phyloP scores from a whole-genome alignment of 2,797 vertebrate species.

The Mus spretus region DNA sequence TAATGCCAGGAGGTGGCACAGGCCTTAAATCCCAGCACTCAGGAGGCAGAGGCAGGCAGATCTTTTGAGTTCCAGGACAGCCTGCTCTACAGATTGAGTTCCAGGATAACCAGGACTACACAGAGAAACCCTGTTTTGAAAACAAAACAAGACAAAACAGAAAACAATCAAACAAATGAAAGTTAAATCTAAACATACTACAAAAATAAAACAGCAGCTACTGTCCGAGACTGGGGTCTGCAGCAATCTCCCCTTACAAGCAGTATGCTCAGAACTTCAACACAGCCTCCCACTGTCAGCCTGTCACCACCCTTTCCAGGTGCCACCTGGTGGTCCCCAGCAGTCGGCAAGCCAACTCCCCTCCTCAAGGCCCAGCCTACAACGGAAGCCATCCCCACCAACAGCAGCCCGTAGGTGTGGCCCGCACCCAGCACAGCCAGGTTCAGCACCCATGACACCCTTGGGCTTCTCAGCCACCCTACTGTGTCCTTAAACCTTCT shows the following conservation, averaged over 20 bases:
- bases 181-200: background rate
- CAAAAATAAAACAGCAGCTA: conserved; percentile 44
- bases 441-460: fast-evolving
- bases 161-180: background rate
- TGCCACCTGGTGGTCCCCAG: background rate
- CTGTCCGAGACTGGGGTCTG: conserved; percentile 15
- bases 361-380: background rate
- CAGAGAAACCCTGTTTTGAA: background rate
- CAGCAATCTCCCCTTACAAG: background rate
- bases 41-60: background rate
- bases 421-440: fast-evolving
- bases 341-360: background rate
- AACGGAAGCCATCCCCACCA: conserved; percentile 22
- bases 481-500: background rate
- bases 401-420: background rate
- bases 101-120: background rate
- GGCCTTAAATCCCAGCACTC: background rate
- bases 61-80: background rate
- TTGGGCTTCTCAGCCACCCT: background rate
- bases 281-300: background rate
- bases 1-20: background rate
- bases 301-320: too few species aligned
- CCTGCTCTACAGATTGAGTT: background rate
- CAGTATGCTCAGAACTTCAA: background rate
- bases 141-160: background rate